phyloP scores from a whole-genome alignment of 2,888 invertebrate genomes.

The Pelosia muscerda region DNA sequence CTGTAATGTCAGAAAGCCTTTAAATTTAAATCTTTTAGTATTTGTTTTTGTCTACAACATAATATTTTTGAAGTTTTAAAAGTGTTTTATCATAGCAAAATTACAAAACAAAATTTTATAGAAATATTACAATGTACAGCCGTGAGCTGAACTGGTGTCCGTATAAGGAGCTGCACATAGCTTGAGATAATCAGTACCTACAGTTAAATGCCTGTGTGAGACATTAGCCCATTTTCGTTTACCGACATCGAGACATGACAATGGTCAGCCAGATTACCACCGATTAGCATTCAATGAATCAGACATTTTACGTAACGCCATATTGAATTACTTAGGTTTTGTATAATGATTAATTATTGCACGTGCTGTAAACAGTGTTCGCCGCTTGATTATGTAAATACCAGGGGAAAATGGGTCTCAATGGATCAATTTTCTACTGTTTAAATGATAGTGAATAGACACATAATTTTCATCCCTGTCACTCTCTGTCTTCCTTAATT shows the following conservation, averaged over 20 bases:
- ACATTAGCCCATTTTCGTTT: not conserved
- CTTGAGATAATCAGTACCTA: conserved; percentile 27
- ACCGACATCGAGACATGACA: conserved; percentile 4
- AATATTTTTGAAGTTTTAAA: too few species aligned
- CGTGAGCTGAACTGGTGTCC: conserved; percentile 10
- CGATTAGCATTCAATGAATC: conserved; percentile 36
- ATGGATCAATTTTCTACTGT: too few species aligned
- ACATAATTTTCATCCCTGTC: too few species aligned
- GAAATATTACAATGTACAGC: not conserved
- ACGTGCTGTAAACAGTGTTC: not conserved
- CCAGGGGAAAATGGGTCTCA: too few species aligned
- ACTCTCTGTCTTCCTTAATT: too few species aligned
- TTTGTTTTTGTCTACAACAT: too few species aligned
- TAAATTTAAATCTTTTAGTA: too few species aligned
- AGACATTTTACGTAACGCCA: conserved; percentile 13
- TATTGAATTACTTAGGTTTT: conserved; percentile 9
- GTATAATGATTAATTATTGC: conserved; percentile 7
- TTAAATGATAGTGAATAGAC: too few species aligned
- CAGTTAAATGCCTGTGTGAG: conserved; percentile 27
- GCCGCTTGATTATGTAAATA: not conserved
- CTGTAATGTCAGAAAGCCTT: too few species aligned
- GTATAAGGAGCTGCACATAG: conserved; percentile 40
- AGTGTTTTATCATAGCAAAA: not conserved
- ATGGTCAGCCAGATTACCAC: conserved; percentile 20
- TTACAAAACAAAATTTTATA: not conserved